Evolutionary conservation across 1,140 invertebrate genomes (phyloP).

Genomic region (Colletes gigas): DNA sequence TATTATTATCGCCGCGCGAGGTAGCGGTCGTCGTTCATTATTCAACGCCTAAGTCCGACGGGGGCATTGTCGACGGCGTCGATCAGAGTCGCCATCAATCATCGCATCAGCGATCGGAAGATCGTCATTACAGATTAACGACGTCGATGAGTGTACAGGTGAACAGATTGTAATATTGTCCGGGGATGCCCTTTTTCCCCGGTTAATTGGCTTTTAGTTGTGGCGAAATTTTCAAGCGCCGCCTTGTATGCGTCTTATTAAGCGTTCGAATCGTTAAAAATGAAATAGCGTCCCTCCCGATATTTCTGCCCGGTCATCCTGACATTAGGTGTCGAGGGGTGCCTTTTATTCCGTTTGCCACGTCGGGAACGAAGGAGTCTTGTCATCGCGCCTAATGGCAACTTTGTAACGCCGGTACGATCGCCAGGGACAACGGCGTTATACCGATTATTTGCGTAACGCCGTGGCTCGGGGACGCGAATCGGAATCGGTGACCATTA

Average conservation of each 20-base stretch:
- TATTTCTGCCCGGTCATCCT: conserved; percentile 13
- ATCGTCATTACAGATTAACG: conserved; percentile 49
- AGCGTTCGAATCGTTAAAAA: conserved; percentile 25
- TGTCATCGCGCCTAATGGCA: conserved; percentile 41
- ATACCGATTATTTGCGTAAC: conserved; percentile 25
- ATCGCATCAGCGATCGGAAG: conserved; percentile 29
- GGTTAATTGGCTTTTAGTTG: conserved; percentile 28
- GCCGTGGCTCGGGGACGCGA: neutral
- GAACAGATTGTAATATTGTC: conserved; percentile 11
- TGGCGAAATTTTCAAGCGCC: conserved; percentile 23
- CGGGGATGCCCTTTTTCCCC: neutral
- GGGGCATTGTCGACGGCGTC: conserved; percentile 36
- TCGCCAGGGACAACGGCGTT: no score
- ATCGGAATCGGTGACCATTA: conserved; percentile 11
- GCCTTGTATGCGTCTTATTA: conserved; percentile 15
- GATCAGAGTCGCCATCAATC: conserved; percentile 39
- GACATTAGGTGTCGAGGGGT: conserved; percentile 15
- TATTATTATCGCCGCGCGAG: neutral
- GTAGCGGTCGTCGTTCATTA: conserved; percentile 29
- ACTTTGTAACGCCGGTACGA: conserved; percentile 3
- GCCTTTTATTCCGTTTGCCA: neutral
- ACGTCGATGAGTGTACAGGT: conserved; percentile 12
- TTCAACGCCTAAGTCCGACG: conserved; percentile 25
- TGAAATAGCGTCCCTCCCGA: neutral
- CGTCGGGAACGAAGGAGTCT: conserved; percentile 7